These are phyloP conservation scores for Nothobranchius furzeri DNA, from an alignment of 2,113 vertebrate species.

Conservation along the genomic window DNA sequence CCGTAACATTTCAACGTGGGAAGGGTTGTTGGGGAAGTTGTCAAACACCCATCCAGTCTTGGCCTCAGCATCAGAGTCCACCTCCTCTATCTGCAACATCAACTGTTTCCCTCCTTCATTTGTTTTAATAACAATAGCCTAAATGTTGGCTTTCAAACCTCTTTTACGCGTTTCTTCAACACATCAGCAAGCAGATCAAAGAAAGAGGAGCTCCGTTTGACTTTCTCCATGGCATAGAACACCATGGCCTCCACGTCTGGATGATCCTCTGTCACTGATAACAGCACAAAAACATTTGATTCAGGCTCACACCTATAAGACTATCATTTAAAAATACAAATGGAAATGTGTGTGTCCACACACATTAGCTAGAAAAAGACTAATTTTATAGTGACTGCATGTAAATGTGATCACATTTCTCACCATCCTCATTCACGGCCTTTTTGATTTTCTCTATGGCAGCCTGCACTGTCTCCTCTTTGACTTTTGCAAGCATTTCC, in stretches of 20 bases:
- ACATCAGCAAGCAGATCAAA: slow-evolving; percentile 71
- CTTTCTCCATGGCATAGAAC: slow-evolving; percentile 67
- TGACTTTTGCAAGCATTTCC: slow-evolving; percentile 64
- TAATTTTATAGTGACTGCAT: too few species aligned
- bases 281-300: slow-evolving; percentile 14
- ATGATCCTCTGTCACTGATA: slow-evolving; percentile 80
- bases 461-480: slow-evolving; percentile 63
- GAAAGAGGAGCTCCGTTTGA: slow-evolving; percentile 50
- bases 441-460: slow-evolving; percentile 79
- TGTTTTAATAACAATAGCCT: background rate
- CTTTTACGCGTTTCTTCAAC: slow-evolving; percentile 74
- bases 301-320: background rate
- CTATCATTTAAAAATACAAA: background rate
- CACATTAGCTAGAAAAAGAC: too few species aligned
- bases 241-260: slow-evolving; percentile 82
- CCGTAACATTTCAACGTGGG: slow-evolving; percentile 77
- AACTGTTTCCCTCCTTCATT: background rate
- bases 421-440: slow-evolving; percentile 38
- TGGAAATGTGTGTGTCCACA: background rate
- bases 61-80: slow-evolving; percentile 66
- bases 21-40: slow-evolving; percentile 82
- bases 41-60: slow-evolving; percentile 90
- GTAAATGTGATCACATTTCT: slow-evolving; percentile 6
- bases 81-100: slow-evolving; percentile 70
- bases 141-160: slow-evolving; percentile 70